Conservation (phyloP, 2,113 vertebrate species). For the Neolamprologus devosi region DNA sequence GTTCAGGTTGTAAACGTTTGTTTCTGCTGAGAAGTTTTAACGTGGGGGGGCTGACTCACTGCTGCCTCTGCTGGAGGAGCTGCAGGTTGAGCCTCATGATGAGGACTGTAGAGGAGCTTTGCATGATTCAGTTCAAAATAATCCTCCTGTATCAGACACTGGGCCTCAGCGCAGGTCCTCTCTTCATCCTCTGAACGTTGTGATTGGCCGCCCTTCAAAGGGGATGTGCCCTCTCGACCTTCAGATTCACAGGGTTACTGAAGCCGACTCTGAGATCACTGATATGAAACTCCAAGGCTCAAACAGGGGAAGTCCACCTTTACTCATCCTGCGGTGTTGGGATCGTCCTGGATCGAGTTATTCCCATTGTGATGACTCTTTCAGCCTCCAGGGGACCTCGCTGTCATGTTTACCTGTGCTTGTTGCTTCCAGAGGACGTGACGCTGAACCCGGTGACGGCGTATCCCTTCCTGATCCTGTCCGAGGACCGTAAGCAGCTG, state of each 20-base stretch:
- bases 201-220: not conserved
- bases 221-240: not conserved
- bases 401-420: not conserved
- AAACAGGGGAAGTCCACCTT: not conserved
- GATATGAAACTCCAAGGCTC: not conserved
- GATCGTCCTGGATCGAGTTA: not conserved
- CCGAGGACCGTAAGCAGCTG: conserved; percentile 66
- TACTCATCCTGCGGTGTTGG: not conserved
- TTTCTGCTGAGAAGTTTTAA: not conserved
- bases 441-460: conserved; percentile 69
- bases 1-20: not conserved
- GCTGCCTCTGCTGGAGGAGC: not conserved
- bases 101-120: not conserved
- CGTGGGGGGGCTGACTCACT: not conserved
- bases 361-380: not conserved
- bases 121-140: not conserved
- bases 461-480: conserved; percentile 73
- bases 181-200: not conserved
- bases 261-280: not conserved
- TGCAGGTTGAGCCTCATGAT: not conserved
- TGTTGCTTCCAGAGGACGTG: conserved; percentile 53
- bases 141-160: not conserved
- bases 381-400: not conserved
- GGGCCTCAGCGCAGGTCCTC: not conserved
- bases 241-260: not conserved